phyloP scores from a whole-genome alignment of 2,888 invertebrate species.

The Synanthedon andrenaeformis region DNA sequence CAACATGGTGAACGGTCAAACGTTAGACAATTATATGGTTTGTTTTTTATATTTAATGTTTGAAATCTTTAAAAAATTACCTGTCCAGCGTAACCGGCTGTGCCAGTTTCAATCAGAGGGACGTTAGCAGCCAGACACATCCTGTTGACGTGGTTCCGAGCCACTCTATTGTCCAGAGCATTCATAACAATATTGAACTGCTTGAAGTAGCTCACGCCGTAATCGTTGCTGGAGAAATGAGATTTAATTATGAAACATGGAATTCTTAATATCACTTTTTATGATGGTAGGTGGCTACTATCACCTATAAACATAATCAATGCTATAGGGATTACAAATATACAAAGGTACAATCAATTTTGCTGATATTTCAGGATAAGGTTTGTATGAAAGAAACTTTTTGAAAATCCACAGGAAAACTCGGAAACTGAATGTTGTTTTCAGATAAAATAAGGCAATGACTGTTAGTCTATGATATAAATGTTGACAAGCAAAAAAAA shows the following conservation, averaged over 20 bases:
- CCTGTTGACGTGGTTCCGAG: slow-evolving; percentile 97
- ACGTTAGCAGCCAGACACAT: slow-evolving; percentile 97
- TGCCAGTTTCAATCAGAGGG: slow-evolving; percentile 96
- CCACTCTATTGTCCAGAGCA: slow-evolving; percentile 96
- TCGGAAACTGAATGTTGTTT: no score
- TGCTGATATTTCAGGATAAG: background rate
- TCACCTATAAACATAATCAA: no score
- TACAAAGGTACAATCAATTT: background rate
- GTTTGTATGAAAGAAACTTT: no score
- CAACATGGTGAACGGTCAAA: no score
- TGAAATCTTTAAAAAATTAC: slow-evolving; percentile 17
- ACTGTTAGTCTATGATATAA: no score
- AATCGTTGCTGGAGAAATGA: slow-evolving; percentile 78
- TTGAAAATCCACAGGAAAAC: no score
- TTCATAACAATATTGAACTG: slow-evolving; percentile 93
- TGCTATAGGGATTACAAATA: background rate
- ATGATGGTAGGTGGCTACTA: background rate
- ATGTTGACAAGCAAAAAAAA: no score
- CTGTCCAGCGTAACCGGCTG: slow-evolving; percentile 97
- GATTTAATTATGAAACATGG: background rate
- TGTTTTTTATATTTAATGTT: no score
- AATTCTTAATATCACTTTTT: background rate
- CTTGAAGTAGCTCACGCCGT: slow-evolving; percentile 91
- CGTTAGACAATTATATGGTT: no score
- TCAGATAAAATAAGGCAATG: no score